Evolutionary conservation across 2,888 invertebrate species (phyloP).

Genomic region (Urechis unicinctus): DNA sequence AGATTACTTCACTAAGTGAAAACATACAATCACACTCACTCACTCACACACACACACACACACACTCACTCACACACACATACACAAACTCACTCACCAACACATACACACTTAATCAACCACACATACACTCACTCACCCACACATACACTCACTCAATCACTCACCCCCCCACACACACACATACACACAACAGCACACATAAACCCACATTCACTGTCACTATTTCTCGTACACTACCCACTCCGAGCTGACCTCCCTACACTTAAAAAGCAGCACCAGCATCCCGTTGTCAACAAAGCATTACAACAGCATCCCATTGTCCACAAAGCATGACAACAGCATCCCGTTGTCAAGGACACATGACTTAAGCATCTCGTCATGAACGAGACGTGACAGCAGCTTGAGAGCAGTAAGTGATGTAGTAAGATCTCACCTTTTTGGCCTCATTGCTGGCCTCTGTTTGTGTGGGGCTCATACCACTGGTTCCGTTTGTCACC

Average conservation of each 20-base stretch:
- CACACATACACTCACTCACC: slow-evolving; percentile 7
- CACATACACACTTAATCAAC: slow-evolving; percentile 6
- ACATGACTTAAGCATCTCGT: too few relatives aligned
- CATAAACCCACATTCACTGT: slow-evolving; percentile 4
- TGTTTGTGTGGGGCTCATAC: slow-evolving; percentile 79
- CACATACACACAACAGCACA: slow-evolving; percentile 8
- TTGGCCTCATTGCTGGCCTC: slow-evolving; percentile 95
- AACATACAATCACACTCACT: slow-evolving; percentile 1
- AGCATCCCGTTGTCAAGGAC: too few relatives aligned
- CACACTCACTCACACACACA: slow-evolving; percentile 2
- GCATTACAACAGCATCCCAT: too few relatives aligned
- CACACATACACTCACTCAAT: slow-evolving; percentile 6
- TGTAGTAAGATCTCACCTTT: slow-evolving; percentile 63
- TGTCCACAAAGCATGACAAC: too few relatives aligned
- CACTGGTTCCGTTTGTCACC: slow-evolving; percentile 68
- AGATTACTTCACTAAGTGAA: too few relatives aligned
- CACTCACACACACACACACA: slow-evolving; percentile 5
- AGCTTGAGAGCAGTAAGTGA: not conserved
- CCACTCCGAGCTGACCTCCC: too few relatives aligned
- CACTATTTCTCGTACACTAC: too few relatives aligned
- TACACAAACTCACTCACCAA: slow-evolving; percentile 5
- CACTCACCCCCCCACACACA: slow-evolving; percentile 7
- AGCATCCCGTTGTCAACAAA: too few relatives aligned
- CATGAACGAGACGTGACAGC: not conserved
- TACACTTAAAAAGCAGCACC: too few relatives aligned